phyloP scores from a whole-genome alignment of 2,113 vertebrate genomes.

The Thunnus maccoyii region DNA sequence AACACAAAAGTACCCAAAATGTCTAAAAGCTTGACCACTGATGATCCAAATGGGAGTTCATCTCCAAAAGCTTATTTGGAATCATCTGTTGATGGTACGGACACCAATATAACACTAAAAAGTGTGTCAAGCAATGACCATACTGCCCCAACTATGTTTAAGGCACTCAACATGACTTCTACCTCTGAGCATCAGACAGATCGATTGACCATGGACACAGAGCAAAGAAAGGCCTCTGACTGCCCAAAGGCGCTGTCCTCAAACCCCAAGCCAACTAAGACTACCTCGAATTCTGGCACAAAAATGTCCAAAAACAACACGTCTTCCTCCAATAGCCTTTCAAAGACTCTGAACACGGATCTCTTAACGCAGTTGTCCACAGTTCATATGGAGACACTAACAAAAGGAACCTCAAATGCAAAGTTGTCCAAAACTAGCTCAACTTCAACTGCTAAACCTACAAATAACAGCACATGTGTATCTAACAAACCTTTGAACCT shows the following conservation, averaged over 20 bases:
- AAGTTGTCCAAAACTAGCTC: not conserved
- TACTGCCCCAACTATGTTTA: not conserved
- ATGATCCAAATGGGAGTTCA: not conserved
- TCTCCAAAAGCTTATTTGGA: slow-evolving; percentile 22
- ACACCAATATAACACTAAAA: not conserved
- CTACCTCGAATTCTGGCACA: slow-evolving; percentile 2
- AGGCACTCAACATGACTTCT: not conserved
- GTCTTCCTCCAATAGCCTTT: not conserved
- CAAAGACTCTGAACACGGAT: slow-evolving; percentile 1
- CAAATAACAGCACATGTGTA: not conserved
- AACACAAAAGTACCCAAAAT: slow-evolving; percentile 24
- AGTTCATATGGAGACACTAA: not conserved
- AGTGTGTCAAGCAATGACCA: not conserved
- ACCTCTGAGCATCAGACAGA: not conserved
- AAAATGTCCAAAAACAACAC: not conserved
- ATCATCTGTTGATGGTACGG: not conserved
- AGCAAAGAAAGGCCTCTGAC: slow-evolving; percentile 7
- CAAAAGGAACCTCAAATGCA: slow-evolving; percentile 19
- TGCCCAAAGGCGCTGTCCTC: not conserved
- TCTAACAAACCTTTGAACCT: not conserved
- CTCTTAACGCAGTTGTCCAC: not conserved
- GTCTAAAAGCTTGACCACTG: not conserved
- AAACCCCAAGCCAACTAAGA: not conserved
- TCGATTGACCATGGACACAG: not conserved
- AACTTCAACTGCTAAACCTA: not conserved